A percentile compares a stretch with the other conserved stretches of the same genome.
Evolutionary conservation across 2,113 vertebrate genomes (phyloP).

Genomic region (Sceloporus tristichus): DNA sequence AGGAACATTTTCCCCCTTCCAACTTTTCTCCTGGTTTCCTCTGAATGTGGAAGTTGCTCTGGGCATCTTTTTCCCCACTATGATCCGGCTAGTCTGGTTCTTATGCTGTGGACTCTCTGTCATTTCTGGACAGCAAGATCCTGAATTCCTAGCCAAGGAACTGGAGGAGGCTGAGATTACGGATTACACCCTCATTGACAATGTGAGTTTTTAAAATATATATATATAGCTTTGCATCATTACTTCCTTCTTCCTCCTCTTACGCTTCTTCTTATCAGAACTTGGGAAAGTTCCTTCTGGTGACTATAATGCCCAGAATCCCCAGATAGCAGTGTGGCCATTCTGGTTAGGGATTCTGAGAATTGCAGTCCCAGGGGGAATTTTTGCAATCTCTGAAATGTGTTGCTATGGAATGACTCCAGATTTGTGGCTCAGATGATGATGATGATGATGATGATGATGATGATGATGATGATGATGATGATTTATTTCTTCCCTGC

Average conservation of each 20-base stretch:
- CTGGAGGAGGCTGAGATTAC: slow-evolving; percentile 63
- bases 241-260: neutral
- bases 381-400: too few relatives aligned
- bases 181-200: slow-evolving; percentile 64
- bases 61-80: slow-evolving; percentile 17
- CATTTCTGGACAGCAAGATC: slow-evolving; percentile 59
- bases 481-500: too few relatives aligned
- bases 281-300: neutral
- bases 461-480: too few relatives aligned
- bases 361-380: too few relatives aligned
- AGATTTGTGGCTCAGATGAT: too few relatives aligned
- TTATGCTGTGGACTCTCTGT: slow-evolving; percentile 65
- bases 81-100: slow-evolving; percentile 69
- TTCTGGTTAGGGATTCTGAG: too few relatives aligned
- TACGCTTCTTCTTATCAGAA: neutral
- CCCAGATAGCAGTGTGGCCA: neutral
- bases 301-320: neutral
- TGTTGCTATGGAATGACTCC: too few relatives aligned
- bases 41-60: neutral
- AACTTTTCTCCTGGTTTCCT: neutral
- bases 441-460: too few relatives aligned
- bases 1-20: neutral
- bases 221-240: too few relatives aligned
- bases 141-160: slow-evolving; percentile 67
- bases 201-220: slow-evolving; percentile 61